Percentiles rank a stretch among this genome's conserved stretches.
phyloP scores from a whole-genome alignment of 2,888 invertebrate genomes.

The Mesoligia furuncula region DNA sequence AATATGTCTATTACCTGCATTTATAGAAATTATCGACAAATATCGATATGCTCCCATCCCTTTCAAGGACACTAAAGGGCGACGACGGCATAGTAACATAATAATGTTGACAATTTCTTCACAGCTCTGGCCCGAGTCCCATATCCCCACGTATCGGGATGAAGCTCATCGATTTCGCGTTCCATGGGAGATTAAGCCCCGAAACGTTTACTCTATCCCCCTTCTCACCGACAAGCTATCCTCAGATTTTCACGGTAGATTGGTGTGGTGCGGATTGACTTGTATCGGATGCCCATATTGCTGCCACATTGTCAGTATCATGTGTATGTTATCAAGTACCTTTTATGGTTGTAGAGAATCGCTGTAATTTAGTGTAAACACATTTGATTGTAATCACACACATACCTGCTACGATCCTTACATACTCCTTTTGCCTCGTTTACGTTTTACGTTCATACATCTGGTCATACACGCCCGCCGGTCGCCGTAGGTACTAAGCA shows the following conservation, averaged over 20 bases:
- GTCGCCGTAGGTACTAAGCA: too few relatives aligned
- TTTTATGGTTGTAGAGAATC: background rate
- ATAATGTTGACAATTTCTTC: constrained; percentile 84
- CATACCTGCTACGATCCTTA: background rate
- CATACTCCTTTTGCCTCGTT: background rate
- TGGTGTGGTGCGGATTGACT: constrained; percentile 65
- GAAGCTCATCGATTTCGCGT: constrained; percentile 83
- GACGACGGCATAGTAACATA: constrained; percentile 75
- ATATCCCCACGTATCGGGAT: constrained; percentile 69
- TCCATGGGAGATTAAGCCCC: constrained; percentile 82
- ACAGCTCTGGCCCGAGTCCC: constrained; percentile 65
- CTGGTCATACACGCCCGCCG: too few relatives aligned
- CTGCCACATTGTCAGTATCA: background rate
- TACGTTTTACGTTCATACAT: too few relatives aligned
- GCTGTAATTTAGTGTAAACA: background rate
- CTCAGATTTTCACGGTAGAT: constrained; percentile 78
- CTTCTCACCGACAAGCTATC: constrained; percentile 66
- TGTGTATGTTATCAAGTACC: background rate
- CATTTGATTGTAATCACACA: constrained; percentile 17
- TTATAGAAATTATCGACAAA: constrained; percentile 33
- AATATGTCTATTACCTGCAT: background rate
- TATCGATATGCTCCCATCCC: constrained; percentile 54
- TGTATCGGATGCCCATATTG: constrained; percentile 39
- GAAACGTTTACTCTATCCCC: constrained; percentile 75
- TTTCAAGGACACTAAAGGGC: constrained; percentile 61